These are phyloP conservation scores for Alentia gelatinosa DNA, from an alignment of 2,888 invertebrate genomes.

Conservation along the genomic window DNA sequence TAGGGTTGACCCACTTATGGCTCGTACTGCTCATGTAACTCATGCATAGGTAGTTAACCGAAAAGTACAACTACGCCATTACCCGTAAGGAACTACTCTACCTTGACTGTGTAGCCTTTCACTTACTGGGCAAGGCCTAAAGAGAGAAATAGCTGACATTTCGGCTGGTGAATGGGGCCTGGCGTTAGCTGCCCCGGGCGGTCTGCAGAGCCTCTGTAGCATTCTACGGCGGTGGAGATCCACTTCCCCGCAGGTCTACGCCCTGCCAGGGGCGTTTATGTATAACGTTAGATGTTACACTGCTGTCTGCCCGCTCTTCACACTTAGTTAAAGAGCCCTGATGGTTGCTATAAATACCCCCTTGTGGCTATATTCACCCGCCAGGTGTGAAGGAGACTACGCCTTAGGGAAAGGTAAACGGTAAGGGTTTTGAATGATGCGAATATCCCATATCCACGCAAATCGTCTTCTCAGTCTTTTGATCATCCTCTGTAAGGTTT, in stretches of 20 bases:
- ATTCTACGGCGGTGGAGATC: neutral
- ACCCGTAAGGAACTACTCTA: too few relatives aligned
- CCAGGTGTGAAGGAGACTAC: neutral
- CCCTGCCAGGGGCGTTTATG: neutral
- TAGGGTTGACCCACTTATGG: too few relatives aligned
- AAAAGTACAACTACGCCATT: too few relatives aligned
- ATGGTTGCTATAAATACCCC: neutral
- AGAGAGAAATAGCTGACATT: conserved; percentile 3
- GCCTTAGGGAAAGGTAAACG: too few relatives aligned
- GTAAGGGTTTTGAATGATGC: too few relatives aligned
- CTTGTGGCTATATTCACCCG: neutral
- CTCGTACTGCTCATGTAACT: too few relatives aligned
- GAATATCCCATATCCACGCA: too few relatives aligned
- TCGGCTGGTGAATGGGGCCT: neutral
- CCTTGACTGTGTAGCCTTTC: neutral
- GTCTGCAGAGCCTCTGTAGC: neutral
- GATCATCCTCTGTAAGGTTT: too few relatives aligned
- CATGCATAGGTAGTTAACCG: too few relatives aligned
- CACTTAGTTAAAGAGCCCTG: conserved; percentile 14
- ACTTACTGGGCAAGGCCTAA: neutral
- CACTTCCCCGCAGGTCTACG: neutral
- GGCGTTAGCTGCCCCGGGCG: neutral
- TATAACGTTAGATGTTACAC: neutral
- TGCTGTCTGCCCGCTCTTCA: neutral
- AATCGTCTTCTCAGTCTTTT: too few relatives aligned